Conservation (phyloP, 2,888 invertebrate species). For the Harpalus rubripes region DNA sequence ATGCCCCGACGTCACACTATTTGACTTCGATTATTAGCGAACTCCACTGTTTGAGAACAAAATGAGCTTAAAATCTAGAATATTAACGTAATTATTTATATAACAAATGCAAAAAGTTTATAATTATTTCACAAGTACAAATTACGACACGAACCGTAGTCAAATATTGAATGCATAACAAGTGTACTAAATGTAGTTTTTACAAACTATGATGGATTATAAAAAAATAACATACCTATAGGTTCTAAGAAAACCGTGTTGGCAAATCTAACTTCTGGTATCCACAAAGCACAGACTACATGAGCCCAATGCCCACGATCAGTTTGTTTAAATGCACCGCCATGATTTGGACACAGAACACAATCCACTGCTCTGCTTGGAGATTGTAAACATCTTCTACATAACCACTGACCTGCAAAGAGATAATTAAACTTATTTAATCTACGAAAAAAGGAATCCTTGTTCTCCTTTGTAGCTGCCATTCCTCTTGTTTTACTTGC, state of each 20-base stretch:
- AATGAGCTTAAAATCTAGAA: no score
- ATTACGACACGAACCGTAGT: no score
- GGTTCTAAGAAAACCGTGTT: conserved; percentile 99
- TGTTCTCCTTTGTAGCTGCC: no score
- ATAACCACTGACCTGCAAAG: conserved; percentile 93
- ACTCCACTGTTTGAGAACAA: no score
- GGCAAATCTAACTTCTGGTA: conserved; percentile 98
- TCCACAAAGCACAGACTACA: conserved; percentile 99
- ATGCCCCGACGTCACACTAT: no score
- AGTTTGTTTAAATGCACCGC: conserved; percentile 99
- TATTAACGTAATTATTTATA: no score
- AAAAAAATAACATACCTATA: conserved; percentile 81
- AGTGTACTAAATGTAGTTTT: no score
- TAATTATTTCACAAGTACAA: neutral
- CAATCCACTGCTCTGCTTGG: conserved; percentile 98
- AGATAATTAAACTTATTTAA: neutral
- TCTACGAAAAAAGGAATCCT: neutral
- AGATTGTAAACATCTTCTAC: conserved; percentile 96
- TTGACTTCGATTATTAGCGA: no score
- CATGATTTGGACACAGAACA: conserved; percentile 98
- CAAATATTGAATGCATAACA: no score
- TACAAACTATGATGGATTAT: no score
- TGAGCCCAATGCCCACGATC: conserved; percentile 98
- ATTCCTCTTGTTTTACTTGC: no score
- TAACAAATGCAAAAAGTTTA: no score